Evolutionary conservation across 1,140 invertebrate genomes (phyloP).

Genomic region (Condylostylus longicornis): DNA sequence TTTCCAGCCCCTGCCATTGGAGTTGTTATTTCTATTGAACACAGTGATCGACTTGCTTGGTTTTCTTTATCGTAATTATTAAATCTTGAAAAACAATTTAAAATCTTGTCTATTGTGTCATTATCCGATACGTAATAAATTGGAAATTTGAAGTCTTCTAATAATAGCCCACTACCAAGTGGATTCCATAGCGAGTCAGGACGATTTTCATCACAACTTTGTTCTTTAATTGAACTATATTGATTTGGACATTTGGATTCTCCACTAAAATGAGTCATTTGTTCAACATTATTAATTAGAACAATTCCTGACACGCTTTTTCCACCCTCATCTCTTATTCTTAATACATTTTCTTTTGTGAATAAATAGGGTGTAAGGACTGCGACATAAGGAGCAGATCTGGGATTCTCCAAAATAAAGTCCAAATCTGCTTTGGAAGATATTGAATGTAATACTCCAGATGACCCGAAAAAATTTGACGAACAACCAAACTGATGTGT

Average conservation of each 20-base stretch:
- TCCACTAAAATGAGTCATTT: constrained; percentile 41
- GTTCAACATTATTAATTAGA: constrained; percentile 34
- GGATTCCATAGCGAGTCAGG: constrained; percentile 56
- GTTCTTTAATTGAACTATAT: constrained; percentile 38
- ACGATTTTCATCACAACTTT: constrained; percentile 28
- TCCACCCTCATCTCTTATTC: constrained; percentile 33
- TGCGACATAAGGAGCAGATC: constrained; percentile 54
- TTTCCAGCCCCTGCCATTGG: constrained; percentile 81
- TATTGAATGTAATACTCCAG: constrained; percentile 70
- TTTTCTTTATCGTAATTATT: constrained; percentile 40
- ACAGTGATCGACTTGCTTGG: constrained; percentile 55
- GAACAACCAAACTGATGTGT: constrained; percentile 87
- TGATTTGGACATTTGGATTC: constrained; percentile 75
- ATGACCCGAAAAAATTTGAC: constrained; percentile 66
- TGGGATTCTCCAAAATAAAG: constrained; percentile 53
- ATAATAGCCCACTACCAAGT: constrained; percentile 52
- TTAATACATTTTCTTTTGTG: constrained; percentile 35
- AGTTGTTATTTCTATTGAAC: constrained; percentile 67
- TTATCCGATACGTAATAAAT: constrained; percentile 58
- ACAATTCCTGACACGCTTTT: constrained; percentile 40
- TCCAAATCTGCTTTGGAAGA: constrained; percentile 43
- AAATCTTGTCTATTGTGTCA: constrained; percentile 42
- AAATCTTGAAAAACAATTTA: constrained; percentile 40
- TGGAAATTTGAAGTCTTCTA: constrained; percentile 66
- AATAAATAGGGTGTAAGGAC: constrained; percentile 49